These are phyloP conservation scores for Rousettus leschenaultii DNA, from an alignment of 2,113 vertebrate species.

Conservation along the genomic window DNA sequence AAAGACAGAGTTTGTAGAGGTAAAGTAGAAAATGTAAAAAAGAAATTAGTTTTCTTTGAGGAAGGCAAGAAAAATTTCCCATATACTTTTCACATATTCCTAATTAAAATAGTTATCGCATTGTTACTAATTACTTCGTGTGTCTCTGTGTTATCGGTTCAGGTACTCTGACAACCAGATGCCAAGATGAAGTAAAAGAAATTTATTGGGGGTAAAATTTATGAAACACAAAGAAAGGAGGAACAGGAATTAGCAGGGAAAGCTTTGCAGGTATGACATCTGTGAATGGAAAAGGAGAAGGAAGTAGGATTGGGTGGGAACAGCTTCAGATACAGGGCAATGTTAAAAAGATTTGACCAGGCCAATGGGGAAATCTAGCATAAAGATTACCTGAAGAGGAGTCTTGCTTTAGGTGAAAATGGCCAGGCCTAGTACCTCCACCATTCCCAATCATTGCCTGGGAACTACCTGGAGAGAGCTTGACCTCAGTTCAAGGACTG, in stretches of 20 bases:
- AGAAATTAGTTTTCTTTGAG: not conserved
- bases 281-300: not conserved
- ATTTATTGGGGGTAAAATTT: not conserved
- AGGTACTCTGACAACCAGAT: not conserved
- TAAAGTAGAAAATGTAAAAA: not conserved
- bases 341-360: not conserved
- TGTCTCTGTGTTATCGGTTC: not conserved
- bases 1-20: not conserved
- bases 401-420: not conserved
- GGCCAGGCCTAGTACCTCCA: not conserved
- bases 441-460: not conserved
- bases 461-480: not conserved
- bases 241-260: not conserved
- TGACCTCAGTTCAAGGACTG: not conserved
- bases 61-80: not conserved
- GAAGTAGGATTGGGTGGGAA: not conserved
- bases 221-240: not conserved
- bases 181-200: not conserved
- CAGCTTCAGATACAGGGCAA: not conserved
- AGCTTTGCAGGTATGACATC: rapidly evolving
- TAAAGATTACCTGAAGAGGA: not conserved
- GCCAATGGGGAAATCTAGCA: not conserved
- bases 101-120: not conserved
- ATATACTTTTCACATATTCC: not conserved
- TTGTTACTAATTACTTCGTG: not conserved